phyloP scores from a whole-genome alignment of 1,140 invertebrate genomes.

The Micrasema minimum region DNA sequence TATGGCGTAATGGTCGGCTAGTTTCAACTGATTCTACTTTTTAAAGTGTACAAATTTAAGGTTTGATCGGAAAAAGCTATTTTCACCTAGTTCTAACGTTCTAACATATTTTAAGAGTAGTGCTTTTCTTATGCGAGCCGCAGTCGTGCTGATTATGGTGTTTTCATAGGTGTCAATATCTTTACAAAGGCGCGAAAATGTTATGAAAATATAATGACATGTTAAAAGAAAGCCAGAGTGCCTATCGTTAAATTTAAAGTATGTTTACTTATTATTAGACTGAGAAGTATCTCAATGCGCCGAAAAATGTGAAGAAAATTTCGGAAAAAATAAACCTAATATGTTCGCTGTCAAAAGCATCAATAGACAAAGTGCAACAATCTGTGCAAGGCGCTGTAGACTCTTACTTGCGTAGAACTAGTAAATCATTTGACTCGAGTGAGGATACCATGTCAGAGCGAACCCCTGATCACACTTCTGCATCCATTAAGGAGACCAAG shows the following conservation, averaged over 20 bases:
- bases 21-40: neutral
- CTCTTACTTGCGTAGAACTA: constrained; percentile 10
- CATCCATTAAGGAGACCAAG: too few species aligned
- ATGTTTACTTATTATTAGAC: too few species aligned
- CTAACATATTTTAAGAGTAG: neutral
- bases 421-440: neutral
- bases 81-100: neutral
- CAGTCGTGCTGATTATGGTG: neutral
- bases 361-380: constrained; percentile 34
- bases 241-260: too few species aligned
- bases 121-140: neutral
- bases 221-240: too few species aligned
- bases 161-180: neutral
- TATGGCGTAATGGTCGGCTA: constrained; percentile 38
- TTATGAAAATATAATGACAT: neutral
- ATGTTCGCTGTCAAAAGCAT: constrained; percentile 32
- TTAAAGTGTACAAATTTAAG: neutral
- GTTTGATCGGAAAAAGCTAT: neutral
- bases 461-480: too few species aligned
- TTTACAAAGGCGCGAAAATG: constrained; percentile 20
- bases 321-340: constrained; percentile 35
- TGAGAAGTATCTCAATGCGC: constrained; percentile 25
- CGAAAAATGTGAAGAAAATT: constrained; percentile 21
- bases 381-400: constrained; percentile 19
- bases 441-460: too few species aligned